These are phyloP conservation scores for Labroides dimidiatus DNA, from an alignment of 2,797 vertebrate species.

Conservation along the genomic window DNA sequence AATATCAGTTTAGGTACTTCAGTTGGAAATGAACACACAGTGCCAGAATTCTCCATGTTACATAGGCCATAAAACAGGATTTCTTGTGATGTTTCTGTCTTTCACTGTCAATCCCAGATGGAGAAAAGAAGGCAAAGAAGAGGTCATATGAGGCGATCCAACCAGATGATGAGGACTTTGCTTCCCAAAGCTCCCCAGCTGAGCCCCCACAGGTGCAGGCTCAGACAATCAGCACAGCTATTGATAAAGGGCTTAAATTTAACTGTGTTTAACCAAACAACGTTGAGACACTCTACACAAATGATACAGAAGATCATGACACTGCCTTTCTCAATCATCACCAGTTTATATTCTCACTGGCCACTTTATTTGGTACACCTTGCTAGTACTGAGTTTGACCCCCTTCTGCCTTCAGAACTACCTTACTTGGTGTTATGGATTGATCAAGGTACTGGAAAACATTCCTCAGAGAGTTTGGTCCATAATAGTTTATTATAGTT, in stretches of 20 bases:
- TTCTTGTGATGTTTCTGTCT: conserved; percentile 4
- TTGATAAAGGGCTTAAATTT: conserved; percentile 4
- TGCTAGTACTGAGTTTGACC: no score
- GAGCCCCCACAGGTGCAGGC: conserved; percentile 93
- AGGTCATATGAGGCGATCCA: conserved; percentile 94
- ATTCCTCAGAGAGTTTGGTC: no score
- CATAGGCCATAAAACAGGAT: neutral
- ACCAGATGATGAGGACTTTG: conserved; percentile 90
- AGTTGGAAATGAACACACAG: neutral
- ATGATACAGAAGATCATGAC: neutral
- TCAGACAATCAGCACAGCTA: conserved; percentile 3
- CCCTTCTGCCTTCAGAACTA: no score
- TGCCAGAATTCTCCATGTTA: neutral
- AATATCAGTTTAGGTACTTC: no score
- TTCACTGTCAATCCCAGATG: conserved; percentile 79
- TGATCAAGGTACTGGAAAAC: no score
- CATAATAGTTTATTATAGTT: no score
- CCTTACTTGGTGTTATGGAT: no score
- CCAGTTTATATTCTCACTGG: no score
- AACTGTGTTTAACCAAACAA: neutral
- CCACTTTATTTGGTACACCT: no score
- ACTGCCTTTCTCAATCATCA: neutral
- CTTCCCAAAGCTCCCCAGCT: conserved; percentile 89
- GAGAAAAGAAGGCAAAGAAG: conserved; percentile 94
- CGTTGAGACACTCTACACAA: neutral